Conservation (phyloP, 2,113 vertebrate species). For the Ictidomys tridecemlineatus region DNA sequence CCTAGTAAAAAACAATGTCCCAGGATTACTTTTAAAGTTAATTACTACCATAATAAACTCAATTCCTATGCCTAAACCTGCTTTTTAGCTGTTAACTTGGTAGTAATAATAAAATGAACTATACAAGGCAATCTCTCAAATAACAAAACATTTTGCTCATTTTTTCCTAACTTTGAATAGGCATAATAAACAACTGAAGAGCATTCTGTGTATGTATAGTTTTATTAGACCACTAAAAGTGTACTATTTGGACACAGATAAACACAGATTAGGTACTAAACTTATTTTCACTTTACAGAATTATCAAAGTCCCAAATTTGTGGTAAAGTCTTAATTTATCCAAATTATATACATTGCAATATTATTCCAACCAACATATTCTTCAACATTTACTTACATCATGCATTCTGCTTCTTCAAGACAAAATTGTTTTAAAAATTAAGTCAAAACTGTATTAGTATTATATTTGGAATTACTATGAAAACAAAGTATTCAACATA, state of each 20-base stretch:
- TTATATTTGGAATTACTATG: constrained; percentile 39
- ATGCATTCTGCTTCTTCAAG: constrained; percentile 37
- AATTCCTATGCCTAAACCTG: background rate
- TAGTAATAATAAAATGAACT: constrained; percentile 49
- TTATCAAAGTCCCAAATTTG: constrained; percentile 32
- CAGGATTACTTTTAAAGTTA: constrained; percentile 6
- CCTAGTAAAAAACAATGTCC: background rate
- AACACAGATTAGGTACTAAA: background rate
- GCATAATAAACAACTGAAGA: constrained; percentile 37
- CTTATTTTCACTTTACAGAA: constrained; percentile 48
- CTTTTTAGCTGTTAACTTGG: constrained; percentile 42
- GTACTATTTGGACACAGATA: background rate
- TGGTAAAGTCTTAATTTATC: constrained; percentile 39
- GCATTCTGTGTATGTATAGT: background rate
- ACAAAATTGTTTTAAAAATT: constrained; percentile 47
- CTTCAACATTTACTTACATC: constrained; percentile 45
- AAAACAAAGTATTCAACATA: constrained; percentile 31
- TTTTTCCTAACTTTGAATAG: constrained; percentile 4
- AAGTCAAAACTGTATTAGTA: constrained; percentile 44
- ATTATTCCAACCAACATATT: constrained; percentile 28
- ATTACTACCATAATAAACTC: constrained; percentile 46
- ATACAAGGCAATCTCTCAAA: background rate
- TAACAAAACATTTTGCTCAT: background rate
- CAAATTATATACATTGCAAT: background rate
- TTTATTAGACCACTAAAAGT: background rate